Evolutionary conservation across 2,797 vertebrate genomes (phyloP).

Genomic region (Anniella stebbinsi): DNA sequence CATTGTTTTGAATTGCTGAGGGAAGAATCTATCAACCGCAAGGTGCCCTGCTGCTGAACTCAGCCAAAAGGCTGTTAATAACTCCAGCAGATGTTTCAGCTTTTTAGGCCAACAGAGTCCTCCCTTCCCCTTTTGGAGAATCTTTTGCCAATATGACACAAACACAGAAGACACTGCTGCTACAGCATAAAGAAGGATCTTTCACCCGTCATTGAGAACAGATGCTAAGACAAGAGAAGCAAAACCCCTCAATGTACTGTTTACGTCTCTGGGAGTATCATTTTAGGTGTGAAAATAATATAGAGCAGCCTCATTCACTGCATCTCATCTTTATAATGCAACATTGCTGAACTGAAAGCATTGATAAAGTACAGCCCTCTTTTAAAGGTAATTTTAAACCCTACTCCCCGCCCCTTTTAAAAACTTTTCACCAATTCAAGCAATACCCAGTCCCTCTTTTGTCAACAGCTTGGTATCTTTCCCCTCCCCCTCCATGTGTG

Average conservation of each 20-base stretch:
- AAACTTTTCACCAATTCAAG: neutral
- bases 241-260: slow-evolving; percentile 53
- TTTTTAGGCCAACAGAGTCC: slow-evolving; percentile 71
- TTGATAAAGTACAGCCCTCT: neutral
- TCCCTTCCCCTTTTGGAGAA: slow-evolving; percentile 58
- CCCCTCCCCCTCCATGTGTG: no score
- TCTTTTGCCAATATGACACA: slow-evolving; percentile 60
- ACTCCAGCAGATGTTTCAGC: slow-evolving; percentile 76
- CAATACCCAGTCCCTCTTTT: neutral
- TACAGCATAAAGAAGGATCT: slow-evolving; percentile 32
- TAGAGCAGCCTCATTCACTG: neutral
- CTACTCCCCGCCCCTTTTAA: neutral
- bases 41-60: slow-evolving; percentile 77
- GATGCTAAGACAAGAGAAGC: neutral
- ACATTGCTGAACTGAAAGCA: neutral
- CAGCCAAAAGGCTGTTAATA: slow-evolving; percentile 77
- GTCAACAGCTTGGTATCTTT: neutral
- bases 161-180: slow-evolving; percentile 46
- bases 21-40: slow-evolving; percentile 72
- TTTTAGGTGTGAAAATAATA: slow-evolving; percentile 31
- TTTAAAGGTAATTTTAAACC: neutral
- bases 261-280: slow-evolving; percentile 42
- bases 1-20: slow-evolving; percentile 75
- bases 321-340: neutral
- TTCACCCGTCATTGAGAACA: slow-evolving; percentile 34